Conservation (phyloP, 2,113 vertebrate genomes). For the Herpetotheres cachinnans region DNA sequence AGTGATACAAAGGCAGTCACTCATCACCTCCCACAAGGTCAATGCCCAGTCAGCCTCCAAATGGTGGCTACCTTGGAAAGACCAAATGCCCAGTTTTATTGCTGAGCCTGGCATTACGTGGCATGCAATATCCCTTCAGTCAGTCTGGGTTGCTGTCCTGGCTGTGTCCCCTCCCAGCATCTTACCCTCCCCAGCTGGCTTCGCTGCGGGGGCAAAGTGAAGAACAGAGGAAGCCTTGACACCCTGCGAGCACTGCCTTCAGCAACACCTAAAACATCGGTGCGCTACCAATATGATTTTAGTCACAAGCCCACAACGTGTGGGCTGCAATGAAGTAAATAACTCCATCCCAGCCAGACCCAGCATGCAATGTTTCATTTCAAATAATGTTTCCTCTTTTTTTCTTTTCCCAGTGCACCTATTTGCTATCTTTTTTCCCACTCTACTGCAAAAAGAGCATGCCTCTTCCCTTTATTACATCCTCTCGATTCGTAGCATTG, state of each 20-base stretch:
- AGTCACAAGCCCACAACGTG: background rate
- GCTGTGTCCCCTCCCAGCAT: background rate
- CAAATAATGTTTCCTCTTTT: background rate
- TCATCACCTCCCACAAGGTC: background rate
- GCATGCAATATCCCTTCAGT: background rate
- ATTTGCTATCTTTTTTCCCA: background rate
- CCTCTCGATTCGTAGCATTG: background rate
- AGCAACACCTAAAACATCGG: background rate
- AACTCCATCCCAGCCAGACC: background rate
- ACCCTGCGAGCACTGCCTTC: background rate
- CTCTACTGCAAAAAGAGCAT: background rate
- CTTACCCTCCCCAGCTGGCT: background rate
- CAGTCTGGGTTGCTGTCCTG: background rate
- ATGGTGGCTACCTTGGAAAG: background rate
- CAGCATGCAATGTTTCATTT: background rate
- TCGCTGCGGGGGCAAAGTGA: rapidly evolving
- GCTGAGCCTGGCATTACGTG: background rate
- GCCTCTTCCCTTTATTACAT: background rate
- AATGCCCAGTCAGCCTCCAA: background rate
- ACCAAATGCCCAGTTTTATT: too few species aligned
- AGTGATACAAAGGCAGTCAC: background rate
- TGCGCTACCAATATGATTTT: background rate
- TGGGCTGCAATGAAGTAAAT: rapidly evolving
- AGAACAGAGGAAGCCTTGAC: background rate
- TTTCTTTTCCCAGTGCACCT: background rate